Evolutionary conservation across 2,888 invertebrate species (phyloP).

Genomic region (Meteorus colon): DNA sequence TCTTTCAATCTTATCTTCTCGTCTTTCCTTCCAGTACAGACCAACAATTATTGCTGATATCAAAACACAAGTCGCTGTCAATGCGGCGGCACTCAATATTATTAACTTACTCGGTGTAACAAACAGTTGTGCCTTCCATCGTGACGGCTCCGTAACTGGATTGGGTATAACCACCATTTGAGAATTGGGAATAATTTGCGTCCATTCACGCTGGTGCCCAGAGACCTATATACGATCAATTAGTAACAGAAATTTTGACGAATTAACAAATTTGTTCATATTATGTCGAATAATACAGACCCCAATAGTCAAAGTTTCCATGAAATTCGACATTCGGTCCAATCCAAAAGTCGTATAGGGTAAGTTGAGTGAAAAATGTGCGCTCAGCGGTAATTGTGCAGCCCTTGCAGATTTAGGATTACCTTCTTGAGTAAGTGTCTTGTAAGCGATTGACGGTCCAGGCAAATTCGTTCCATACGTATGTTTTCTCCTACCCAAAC

Average conservation of each 20-base stretch:
- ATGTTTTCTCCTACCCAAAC: constrained; percentile 83
- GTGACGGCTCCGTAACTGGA: constrained; percentile 83
- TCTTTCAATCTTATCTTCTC: constrained; percentile 86
- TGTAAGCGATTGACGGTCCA: constrained; percentile 90
- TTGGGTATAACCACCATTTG: constrained; percentile 96
- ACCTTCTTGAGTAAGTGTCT: constrained; percentile 92
- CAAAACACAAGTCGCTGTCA: constrained; percentile 89
- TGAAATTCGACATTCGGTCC: constrained; percentile 98
- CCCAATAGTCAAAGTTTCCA: constrained; percentile 90
- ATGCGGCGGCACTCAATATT: constrained; percentile 90
- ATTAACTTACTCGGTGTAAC: constrained; percentile 96
- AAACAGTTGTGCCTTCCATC: constrained; percentile 94
- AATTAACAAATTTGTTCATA: not conserved
- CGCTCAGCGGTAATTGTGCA: constrained; percentile 92
- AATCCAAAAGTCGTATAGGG: constrained; percentile 97
- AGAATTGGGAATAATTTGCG: constrained; percentile 97
- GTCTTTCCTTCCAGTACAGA: constrained; percentile 92
- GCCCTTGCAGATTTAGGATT: constrained; percentile 85
- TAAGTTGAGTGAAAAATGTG: constrained; percentile 92
- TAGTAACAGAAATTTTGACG: not conserved
- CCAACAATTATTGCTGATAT: constrained; percentile 89
- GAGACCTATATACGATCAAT: constrained; percentile 58
- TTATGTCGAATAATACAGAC: constrained; percentile 70
- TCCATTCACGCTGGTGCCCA: constrained; percentile 81
- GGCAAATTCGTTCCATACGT: constrained; percentile 94